Conservation (phyloP, 2,888 invertebrate genomes). For the Lottia gigantea region DNA sequence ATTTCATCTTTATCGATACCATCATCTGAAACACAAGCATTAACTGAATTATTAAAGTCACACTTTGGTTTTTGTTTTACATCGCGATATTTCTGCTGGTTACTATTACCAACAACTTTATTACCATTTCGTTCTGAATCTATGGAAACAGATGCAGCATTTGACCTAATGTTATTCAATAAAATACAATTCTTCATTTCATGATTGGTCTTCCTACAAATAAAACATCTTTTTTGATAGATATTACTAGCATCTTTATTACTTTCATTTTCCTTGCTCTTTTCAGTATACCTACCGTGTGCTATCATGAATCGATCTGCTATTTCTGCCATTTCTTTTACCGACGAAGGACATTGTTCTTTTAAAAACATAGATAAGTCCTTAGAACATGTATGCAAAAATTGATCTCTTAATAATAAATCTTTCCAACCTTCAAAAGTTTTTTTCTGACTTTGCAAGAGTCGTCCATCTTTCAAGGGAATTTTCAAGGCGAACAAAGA, state of each 20-base stretch:
- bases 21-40: no score
- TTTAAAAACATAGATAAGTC: constrained; percentile 16
- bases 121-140: no score
- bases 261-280: neutral
- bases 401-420: constrained; percentile 20
- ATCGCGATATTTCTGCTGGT: no score
- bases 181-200: constrained; percentile 1
- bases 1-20: no score
- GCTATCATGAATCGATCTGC: constrained; percentile 25
- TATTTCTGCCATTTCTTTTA: constrained; percentile 17
- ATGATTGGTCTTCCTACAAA: neutral
- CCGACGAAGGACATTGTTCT: constrained; percentile 13
- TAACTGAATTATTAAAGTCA: neutral
- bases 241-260: neutral
- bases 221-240: neutral
- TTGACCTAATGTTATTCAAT: neutral
- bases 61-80: no score
- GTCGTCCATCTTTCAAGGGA: constrained; percentile 22
- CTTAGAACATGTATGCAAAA: constrained; percentile 16
- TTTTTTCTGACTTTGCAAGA: constrained; percentile 16
- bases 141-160: no score
- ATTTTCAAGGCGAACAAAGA: constrained; percentile 1
- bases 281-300: neutral
- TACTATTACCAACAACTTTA: no score
- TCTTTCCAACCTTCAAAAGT: constrained; percentile 20